phyloP scores from a whole-genome alignment of 2,113 vertebrate genomes.

The Oryzias melastigma region DNA sequence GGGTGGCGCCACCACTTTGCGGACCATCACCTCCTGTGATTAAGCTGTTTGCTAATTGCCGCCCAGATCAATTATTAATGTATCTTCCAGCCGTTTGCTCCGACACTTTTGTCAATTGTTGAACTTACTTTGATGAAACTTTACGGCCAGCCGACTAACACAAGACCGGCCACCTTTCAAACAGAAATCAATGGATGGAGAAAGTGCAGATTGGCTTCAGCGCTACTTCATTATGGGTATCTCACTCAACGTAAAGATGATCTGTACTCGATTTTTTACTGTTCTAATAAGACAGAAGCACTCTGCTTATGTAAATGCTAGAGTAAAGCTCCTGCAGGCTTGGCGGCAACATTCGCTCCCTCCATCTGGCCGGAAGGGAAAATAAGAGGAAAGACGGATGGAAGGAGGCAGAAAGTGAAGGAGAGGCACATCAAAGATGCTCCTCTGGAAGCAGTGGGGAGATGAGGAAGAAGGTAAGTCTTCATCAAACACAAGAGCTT shows the following conservation, averaged over 20 bases:
- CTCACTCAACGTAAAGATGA: neutral
- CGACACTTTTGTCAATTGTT: constrained; percentile 47
- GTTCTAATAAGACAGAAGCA: neutral
- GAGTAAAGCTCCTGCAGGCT: constrained; percentile 7
- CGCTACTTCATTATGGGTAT: too few species aligned
- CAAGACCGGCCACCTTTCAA: constrained; percentile 22
- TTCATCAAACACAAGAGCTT: constrained; percentile 66
- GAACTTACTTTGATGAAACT: constrained; percentile 37
- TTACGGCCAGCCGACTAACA: constrained; percentile 31
- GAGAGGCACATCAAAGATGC: constrained; percentile 61
- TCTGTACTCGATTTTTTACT: neutral
- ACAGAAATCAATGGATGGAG: constrained; percentile 51
- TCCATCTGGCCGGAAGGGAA: constrained; percentile 57
- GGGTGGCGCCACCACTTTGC: constrained; percentile 13
- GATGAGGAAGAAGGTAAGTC: constrained; percentile 65
- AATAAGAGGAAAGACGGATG: constrained; percentile 44
- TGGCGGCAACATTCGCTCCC: constrained; percentile 34
- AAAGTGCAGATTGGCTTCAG: too few species aligned
- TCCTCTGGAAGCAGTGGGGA: constrained; percentile 53
- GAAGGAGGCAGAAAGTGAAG: constrained; percentile 54
- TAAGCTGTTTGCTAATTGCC: constrained; percentile 32
- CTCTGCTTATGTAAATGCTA: neutral
- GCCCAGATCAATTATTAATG: constrained; percentile 42
- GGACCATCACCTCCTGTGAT: constrained; percentile 22
- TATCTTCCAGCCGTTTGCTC: constrained; percentile 35